phyloP scores from a whole-genome alignment of 2,797 vertebrate genomes.

The Pipistrellus nathusii region DNA sequence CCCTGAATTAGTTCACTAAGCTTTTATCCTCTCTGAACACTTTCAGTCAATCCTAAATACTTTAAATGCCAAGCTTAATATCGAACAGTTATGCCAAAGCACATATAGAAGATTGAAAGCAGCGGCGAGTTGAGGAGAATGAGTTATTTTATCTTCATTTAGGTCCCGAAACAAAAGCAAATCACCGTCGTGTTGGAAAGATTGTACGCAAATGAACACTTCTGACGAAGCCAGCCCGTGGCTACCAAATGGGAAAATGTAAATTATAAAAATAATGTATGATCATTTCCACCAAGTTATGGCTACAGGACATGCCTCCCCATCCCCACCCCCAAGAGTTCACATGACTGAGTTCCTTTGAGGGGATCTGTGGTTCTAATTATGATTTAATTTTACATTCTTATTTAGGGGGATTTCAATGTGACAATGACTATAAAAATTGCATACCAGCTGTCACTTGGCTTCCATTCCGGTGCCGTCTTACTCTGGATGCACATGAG shows the following conservation, averaged over 20 bases:
- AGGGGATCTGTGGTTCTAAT: slow-evolving; percentile 59
- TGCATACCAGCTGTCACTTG: slow-evolving; percentile 74
- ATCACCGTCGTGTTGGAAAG: slow-evolving; percentile 37
- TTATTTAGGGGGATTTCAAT: slow-evolving; percentile 76
- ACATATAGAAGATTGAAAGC: slow-evolving; percentile 72
- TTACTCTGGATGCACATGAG: slow-evolving; percentile 45
- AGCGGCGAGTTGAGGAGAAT: slow-evolving; percentile 65
- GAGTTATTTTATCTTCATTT: slow-evolving; percentile 77
- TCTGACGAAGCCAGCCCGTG: background rate
- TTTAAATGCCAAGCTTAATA: slow-evolving; percentile 84
- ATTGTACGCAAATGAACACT: slow-evolving; percentile 39
- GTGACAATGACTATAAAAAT: slow-evolving; percentile 72
- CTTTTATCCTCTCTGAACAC: slow-evolving; percentile 85
- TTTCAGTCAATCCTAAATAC: slow-evolving; percentile 85
- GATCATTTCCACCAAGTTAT: slow-evolving; percentile 12
- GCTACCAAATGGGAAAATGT: slow-evolving; percentile 30
- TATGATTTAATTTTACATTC: slow-evolving; percentile 78
- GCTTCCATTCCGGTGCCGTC: slow-evolving; percentile 31
- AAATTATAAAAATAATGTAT: slow-evolving; percentile 25
- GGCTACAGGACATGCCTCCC: background rate
- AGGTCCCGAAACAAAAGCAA: slow-evolving; percentile 50
- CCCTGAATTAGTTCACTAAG: slow-evolving; percentile 86
- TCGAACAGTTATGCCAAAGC: slow-evolving; percentile 79
- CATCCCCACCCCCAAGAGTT: background rate
- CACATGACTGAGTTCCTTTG: background rate